Evolutionary conservation across 2,797 vertebrate genomes (phyloP), one percentile per base, ranked within the genome.

Genomic region (Pseudochaenichthys georgianus): DNA sequence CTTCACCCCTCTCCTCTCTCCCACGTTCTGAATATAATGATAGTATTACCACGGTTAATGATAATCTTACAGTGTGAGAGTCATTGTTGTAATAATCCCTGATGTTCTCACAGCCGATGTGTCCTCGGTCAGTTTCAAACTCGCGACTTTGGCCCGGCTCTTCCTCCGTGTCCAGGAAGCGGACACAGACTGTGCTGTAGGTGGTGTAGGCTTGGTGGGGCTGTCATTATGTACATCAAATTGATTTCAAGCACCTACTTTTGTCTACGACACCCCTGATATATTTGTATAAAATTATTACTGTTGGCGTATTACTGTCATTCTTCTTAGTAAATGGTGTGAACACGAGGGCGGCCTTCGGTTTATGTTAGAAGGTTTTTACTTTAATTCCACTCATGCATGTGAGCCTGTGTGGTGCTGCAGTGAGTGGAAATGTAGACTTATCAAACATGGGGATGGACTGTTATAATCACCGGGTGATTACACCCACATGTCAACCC

Each of bases 41-140:
- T 93, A 89, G 90, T 94, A 92, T 93, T 92, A 89, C 81, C 87
- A 93, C 70, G 52, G 93, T 93, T 93, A 87, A 88, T 82, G 82
- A 88, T 90, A 84, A 88, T 92, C 83, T 86, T 84, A 52, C 85
- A 82, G 87, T 76, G 86, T 88, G 89, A 87, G 82, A 53, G 86
- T 87, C 83, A 78, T 78, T 78, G 86, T 91, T 82, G 68, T 82
- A 83, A 87, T 85, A 82, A 88, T 88, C 81, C 88, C 85, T 61
- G 78, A 81, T 64, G 76, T 88, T 84, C 71, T 85, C 81, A 81
- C 83, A 80, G 76, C 80, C 62, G 77, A 80, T 34, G 68, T 84
- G 70, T 87, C 83, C 73, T 47, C 48, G 75, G 79, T 83, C 85
- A 21, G 71, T 90, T 81, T 83, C 7, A 73, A 80, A 80, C 6